Evolutionary conservation across 2,113 vertebrate genomes (phyloP).

Genomic region (Beaufortia kweichowensis): DNA sequence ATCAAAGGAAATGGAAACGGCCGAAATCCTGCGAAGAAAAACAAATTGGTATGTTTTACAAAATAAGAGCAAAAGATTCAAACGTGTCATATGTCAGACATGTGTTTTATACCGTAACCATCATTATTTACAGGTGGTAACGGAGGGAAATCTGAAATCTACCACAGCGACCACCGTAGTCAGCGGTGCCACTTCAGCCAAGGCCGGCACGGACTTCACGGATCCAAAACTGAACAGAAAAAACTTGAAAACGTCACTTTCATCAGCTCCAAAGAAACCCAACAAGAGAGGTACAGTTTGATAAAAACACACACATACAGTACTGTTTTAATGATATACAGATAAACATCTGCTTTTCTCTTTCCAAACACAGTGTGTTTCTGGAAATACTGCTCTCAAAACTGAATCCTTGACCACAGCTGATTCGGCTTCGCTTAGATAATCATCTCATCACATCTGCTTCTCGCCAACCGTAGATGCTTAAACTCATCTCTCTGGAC

Average conservation of each 20-base stretch:
- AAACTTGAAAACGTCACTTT: slow-evolving; percentile 64
- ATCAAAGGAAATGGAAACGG: slow-evolving; percentile 57
- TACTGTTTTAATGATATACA: too few relatives aligned
- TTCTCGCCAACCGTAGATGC: slow-evolving; percentile 8
- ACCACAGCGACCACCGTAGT: slow-evolving; percentile 60
- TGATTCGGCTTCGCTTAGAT: neutral
- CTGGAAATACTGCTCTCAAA: slow-evolving; percentile 81
- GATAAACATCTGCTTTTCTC: neutral
- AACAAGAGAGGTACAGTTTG: slow-evolving; percentile 73
- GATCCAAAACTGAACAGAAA: slow-evolving; percentile 58
- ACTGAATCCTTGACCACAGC: slow-evolving; percentile 58
- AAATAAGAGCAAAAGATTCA: too few relatives aligned
- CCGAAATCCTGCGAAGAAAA: slow-evolving; percentile 63
- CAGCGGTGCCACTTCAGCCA: slow-evolving; percentile 55
- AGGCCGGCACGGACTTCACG: slow-evolving; percentile 51
- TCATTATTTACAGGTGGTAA: slow-evolving; percentile 50
- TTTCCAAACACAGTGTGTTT: slow-evolving; percentile 71
- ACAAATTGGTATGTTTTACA: slow-evolving; percentile 65
- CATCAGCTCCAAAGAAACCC: slow-evolving; percentile 68
- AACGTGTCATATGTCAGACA: too few relatives aligned
- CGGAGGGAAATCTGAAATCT: slow-evolving; percentile 53
- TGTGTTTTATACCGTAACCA: neutral
- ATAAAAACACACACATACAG: too few relatives aligned
- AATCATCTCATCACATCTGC: neutral
- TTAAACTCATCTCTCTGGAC: slow-evolving; percentile 1